A percentile compares a stretch with the other conserved stretches of the same genome.
Evolutionary conservation across 2,113 vertebrate genomes (phyloP).

Genomic region (Esox niger): DNA sequence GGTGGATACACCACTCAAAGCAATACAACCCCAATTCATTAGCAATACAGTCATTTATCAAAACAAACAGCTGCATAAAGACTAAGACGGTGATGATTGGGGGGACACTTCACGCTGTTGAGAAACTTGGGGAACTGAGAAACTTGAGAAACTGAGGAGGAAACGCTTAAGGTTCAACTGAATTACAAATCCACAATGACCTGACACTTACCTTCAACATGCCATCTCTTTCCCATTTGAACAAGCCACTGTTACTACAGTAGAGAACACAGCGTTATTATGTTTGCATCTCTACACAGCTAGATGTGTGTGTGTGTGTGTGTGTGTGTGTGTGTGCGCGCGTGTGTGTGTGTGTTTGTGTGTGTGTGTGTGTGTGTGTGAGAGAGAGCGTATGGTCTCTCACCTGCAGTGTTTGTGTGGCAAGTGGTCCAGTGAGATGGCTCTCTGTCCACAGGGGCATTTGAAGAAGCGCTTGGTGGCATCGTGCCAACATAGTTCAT

Average conservation of each 20-base stretch:
- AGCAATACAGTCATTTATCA: too few species aligned
- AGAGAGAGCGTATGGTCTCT: constrained; percentile 12
- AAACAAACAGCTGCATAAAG: not conserved
- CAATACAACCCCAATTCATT: too few species aligned
- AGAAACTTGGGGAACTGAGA: constrained; percentile 78
- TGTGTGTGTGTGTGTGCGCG: too few species aligned
- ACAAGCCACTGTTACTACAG: constrained; percentile 91
- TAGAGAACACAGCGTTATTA: constrained; percentile 13
- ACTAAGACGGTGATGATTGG: not conserved
- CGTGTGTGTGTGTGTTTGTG: not conserved
- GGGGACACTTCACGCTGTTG: constrained; percentile 75
- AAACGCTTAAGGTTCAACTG: not conserved
- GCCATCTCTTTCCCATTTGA: constrained; percentile 92
- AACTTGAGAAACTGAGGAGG: not conserved
- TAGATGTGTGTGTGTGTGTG: too few species aligned
- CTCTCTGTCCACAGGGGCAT: constrained; percentile 88
- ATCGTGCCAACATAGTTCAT: constrained; percentile 86
- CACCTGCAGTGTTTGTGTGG: constrained; percentile 93
- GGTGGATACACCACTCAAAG: too few species aligned
- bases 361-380: not conserved
- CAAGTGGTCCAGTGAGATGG: constrained; percentile 83
- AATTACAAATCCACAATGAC: not conserved
- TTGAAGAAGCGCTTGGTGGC: too few species aligned
- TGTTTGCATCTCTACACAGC: too few species aligned
- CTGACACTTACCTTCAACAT: constrained; percentile 88